Evolutionary conservation across 1,140 invertebrate species (phyloP).

Genomic region (Heliconius eleuchia): DNA sequence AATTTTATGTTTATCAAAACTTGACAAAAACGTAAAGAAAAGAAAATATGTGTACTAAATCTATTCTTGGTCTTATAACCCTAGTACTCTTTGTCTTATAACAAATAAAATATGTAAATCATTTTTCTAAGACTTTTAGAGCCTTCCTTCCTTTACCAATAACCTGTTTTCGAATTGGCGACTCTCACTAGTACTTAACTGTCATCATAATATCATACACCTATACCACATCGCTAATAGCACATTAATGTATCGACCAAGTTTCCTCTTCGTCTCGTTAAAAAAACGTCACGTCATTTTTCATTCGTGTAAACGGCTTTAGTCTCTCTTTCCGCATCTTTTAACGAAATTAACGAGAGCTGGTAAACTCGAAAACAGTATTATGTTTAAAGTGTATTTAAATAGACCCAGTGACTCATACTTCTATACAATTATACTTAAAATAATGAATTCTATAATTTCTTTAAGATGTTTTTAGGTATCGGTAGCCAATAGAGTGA

Average conservation of each 20-base stretch:
- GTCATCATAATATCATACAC: neutral
- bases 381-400: neutral
- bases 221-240: neutral
- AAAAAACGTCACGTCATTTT: neutral
- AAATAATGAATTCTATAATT: too few relatives aligned
- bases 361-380: neutral
- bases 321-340: neutral
- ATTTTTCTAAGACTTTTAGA: too few relatives aligned
- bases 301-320: slow-evolving; percentile 1
- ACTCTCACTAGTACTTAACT: neutral
- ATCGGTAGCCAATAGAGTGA: too few relatives aligned
- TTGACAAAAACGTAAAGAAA: too few relatives aligned
- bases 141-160: too few relatives aligned
- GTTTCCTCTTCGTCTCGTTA: neutral
- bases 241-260: neutral
- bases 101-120: too few relatives aligned
- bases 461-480: too few relatives aligned
- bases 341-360: neutral
- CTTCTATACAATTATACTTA: too few relatives aligned
- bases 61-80: too few relatives aligned
- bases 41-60: too few relatives aligned
- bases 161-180: neutral
- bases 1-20: too few relatives aligned
- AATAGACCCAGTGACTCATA: neutral
- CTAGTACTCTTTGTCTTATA: too few relatives aligned